phyloP scores from a whole-genome alignment of 2,797 vertebrate species.

The Sarcoramphus papa region DNA sequence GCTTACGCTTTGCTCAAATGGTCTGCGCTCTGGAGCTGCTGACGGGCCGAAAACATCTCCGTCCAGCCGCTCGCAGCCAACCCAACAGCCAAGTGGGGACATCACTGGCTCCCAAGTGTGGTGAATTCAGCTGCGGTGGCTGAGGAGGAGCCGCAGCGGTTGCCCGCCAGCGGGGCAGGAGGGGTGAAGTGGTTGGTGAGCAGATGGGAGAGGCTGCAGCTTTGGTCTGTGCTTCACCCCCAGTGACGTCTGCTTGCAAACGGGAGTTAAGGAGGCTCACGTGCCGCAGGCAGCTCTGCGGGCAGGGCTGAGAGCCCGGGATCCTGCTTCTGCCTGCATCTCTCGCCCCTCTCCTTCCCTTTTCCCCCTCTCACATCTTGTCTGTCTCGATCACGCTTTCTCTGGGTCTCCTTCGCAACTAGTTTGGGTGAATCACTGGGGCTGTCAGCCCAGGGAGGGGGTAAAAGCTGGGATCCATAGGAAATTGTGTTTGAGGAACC shows the following conservation, averaged over 20 bases:
- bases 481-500: background rate
- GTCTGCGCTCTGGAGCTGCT: background rate
- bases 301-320: background rate
- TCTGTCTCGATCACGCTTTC: accelerated
- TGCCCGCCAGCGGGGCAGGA: background rate
- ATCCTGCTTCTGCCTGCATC: background rate
- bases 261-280: accelerated
- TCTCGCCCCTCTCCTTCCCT: background rate
- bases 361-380: accelerated
- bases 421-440: background rate
- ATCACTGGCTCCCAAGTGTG: background rate
- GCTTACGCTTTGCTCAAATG: background rate
- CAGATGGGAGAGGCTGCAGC: background rate
- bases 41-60: background rate
- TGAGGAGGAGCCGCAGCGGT: background rate
- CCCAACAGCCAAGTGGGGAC: background rate
- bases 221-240: background rate
- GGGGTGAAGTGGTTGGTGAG: background rate
- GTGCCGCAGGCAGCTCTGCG: background rate
- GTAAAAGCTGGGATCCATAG: background rate
- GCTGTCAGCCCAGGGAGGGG: background rate
- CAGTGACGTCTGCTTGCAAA: accelerated
- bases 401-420: background rate
- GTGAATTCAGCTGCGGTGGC: background rate
- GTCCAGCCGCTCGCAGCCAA: background rate